Conservation (phyloP, 2,888 invertebrate genomes). For the Heliothis peltigera region DNA sequence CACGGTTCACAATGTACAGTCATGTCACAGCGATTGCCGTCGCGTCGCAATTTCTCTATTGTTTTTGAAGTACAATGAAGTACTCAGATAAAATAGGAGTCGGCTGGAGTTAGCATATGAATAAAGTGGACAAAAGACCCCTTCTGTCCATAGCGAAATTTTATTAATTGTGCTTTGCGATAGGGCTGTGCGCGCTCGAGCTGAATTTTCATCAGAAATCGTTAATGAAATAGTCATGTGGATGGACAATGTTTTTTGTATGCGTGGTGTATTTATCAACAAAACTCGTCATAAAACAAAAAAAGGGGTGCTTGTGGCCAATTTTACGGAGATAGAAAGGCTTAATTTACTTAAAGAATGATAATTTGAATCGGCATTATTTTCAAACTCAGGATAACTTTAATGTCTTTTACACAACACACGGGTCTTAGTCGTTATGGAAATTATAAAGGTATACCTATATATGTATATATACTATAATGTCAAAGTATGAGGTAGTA, state of each 20-base stretch:
- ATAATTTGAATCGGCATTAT: too few species aligned
- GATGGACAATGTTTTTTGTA: neutral
- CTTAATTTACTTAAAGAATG: too few species aligned
- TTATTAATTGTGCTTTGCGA: slow-evolving; percentile 78
- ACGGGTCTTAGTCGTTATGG: too few species aligned
- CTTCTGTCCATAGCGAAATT: slow-evolving; percentile 78
- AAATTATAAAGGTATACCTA: too few species aligned
- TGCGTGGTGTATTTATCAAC: too few species aligned
- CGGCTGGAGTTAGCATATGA: slow-evolving; percentile 86
- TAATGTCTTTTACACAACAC: too few species aligned
- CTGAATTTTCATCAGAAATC: slow-evolving; percentile 47
- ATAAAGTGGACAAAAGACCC: slow-evolving; percentile 85
- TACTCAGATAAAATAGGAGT: slow-evolving; percentile 77
- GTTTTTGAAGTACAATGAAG: slow-evolving; percentile 82
- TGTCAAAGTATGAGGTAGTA: too few species aligned
- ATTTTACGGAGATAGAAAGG: neutral
- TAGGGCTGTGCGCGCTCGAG: slow-evolving; percentile 55
- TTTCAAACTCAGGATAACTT: too few species aligned
- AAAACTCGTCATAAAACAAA: neutral
- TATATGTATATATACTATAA: too few species aligned
- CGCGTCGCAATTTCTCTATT: slow-evolving; percentile 75
- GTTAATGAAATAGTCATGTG: slow-evolving; percentile 23
- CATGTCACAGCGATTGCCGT: slow-evolving; percentile 50
- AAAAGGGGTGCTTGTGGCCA: neutral
- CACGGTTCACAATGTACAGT: slow-evolving; percentile 45